phyloP scores from a whole-genome alignment of 2,888 invertebrate genomes.

The Limnephilus lunatus region DNA sequence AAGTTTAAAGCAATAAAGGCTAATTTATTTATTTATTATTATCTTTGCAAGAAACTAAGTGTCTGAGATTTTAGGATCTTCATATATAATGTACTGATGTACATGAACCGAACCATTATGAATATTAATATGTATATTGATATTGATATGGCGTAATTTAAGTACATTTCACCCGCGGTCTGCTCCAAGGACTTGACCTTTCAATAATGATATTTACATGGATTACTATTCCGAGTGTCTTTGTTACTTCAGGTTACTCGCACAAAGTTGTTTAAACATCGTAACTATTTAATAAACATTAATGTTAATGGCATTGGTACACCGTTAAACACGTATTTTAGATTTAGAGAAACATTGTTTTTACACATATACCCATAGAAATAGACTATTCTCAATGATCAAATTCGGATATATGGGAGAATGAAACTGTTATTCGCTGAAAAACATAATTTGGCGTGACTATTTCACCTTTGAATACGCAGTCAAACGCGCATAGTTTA shows the following conservation, averaged over 20 bases:
- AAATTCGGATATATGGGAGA: not conserved
- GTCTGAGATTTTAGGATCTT: not conserved
- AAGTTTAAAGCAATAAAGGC: too few species aligned
- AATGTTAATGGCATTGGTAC: too few species aligned
- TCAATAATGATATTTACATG: not conserved
- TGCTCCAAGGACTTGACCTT: too few species aligned
- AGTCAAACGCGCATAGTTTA: not conserved
- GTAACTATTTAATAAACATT: not conserved
- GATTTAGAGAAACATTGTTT: too few species aligned
- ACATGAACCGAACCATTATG: not conserved
- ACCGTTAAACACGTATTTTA: too few species aligned
- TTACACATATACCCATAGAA: too few species aligned
- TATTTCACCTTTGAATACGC: not conserved
- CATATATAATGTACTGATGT: not conserved
- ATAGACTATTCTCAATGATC: not conserved
- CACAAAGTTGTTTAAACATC: not conserved
- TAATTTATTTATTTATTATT: too few species aligned
- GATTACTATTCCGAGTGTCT: not conserved
- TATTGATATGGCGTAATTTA: too few species aligned
- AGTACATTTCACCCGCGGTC: too few species aligned
- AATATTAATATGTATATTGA: not conserved
- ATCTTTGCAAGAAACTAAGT: not conserved
- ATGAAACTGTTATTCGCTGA: not conserved
- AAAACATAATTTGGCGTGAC: not conserved
- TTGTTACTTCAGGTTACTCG: not conserved